Evolutionary conservation across 1,140 invertebrate species (phyloP), one percentile per base, ranked within the genome.

Genomic region (Apis laboriosa): DNA sequence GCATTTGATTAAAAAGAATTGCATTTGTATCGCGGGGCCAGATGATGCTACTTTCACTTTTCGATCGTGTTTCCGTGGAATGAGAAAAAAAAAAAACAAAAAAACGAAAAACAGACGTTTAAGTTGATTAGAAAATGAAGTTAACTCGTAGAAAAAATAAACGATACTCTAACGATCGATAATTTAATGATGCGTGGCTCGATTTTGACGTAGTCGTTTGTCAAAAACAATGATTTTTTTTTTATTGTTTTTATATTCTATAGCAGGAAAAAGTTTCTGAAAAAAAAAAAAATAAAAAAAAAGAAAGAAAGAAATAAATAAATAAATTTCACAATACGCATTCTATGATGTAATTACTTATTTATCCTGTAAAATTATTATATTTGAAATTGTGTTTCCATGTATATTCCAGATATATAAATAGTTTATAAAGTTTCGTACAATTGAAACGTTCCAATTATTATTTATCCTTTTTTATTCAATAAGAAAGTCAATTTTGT

Each of bases 1-100:
- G 75, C 77, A 87, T 84, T 87, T 67, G 78, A 80, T 87, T 84
- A 86, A 86, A 83, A 80, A 70, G 72, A 86, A 76, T 74, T 51
- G 49, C 60, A 17, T 49, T 49, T 43, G 34, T 43, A 60, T 21
- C 51, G 43, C n/a, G n/a, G 34, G 4, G 19, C 60, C 79, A 76
- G 79, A 77, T 82, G 66, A 70, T 70, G 80, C 28, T 21, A 63
- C 53, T 77, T 70, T 82, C 56, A 70, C 75, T 77, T 19, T 70
- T 68, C 75, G 24, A 71, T 63, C 43, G 68, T 24, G 55, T n/a
- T 15, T 4, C 17, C 55, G 24, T 21, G 15, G 15, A 51, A 24
- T 15, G 9, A 11, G 7, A 56, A 53, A 55, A 9, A 15, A 64
- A 64, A 64, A 9, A 2, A 8, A 19, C 1, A 58, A 58, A 58